Conservation (phyloP, 2,888 invertebrate species). For the Drosophila mercatorum region DNA sequence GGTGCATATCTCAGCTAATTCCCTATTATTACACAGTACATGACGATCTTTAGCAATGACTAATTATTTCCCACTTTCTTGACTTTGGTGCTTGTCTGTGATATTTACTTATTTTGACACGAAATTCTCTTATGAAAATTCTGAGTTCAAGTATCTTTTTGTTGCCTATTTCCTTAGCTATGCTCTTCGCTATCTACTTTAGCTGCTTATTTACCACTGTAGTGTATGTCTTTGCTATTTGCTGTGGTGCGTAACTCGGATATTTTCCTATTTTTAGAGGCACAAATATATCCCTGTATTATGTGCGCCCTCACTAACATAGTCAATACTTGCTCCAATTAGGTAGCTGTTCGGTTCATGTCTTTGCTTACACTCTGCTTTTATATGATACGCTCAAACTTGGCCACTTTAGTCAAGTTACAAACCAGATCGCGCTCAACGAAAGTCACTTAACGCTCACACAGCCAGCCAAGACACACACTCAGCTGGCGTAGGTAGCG, state of each 20-base stretch:
- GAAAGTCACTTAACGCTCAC: background rate
- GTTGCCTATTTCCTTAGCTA: background rate
- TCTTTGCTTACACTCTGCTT: background rate
- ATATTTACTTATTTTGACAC: background rate
- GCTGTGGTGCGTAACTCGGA: background rate
- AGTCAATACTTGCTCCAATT: no score
- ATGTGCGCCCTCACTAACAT: conserved; percentile 2
- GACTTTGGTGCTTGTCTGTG: background rate
- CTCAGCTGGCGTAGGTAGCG: background rate
- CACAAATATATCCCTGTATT: background rate
- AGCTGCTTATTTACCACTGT: background rate
- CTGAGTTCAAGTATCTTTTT: no score
- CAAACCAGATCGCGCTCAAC: conserved; percentile 1
- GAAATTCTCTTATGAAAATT: background rate
- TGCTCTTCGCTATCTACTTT: no score
- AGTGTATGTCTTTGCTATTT: no score
- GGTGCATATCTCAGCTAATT: background rate
- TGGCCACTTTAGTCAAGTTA: conserved; percentile 1
- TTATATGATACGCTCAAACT: background rate
- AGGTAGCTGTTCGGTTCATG: background rate
- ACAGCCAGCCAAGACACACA: conserved; percentile 7
- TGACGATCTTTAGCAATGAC: no score
- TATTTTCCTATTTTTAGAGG: background rate
- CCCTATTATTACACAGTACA: background rate
- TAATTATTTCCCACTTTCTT: background rate